These are phyloP conservation scores for Synodontis membranacea DNA, from an alignment of 2,113 vertebrate species.

Conservation along the genomic window DNA sequence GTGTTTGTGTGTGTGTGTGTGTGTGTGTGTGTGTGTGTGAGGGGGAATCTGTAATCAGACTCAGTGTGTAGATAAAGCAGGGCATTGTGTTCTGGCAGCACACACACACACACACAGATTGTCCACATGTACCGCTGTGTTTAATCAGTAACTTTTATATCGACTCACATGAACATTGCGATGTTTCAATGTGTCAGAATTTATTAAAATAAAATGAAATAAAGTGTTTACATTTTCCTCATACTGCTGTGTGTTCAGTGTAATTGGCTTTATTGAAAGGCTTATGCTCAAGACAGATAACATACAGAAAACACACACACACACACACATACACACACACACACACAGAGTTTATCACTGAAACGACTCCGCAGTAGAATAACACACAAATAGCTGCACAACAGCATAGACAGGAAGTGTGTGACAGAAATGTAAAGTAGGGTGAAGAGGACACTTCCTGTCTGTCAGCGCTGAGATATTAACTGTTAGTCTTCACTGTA, in stretches of 20 bases:
- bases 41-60: slow-evolving; percentile 9
- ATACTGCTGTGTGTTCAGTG: not conserved
- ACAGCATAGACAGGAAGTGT: slow-evolving; percentile 3
- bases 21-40: slow-evolving; percentile 14
- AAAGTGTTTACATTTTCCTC: not conserved
- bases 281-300: not conserved
- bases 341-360: not conserved
- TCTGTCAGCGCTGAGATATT: not conserved
- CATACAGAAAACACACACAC: not conserved
- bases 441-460: not conserved
- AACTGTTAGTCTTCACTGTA: not conserved
- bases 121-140: not conserved
- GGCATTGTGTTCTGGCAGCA: slow-evolving; percentile 40
- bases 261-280: not conserved
- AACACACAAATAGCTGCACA: not conserved
- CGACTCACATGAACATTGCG: not conserved
- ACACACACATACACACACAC: slow-evolving; percentile 7
- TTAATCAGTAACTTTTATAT: slow-evolving; percentile 14
- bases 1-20: slow-evolving; percentile 10
- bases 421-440: not conserved
- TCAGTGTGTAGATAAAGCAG: slow-evolving; percentile 45
- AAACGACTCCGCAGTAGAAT: not conserved
- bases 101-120: not conserved
- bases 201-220: not conserved
- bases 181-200: not conserved